Percentiles rank a stretch among this genome's conserved stretches.
These are phyloP conservation scores for Bombyx mandarina DNA, from an alignment of 1,140 invertebrate genomes.

Conservation along the genomic window DNA sequence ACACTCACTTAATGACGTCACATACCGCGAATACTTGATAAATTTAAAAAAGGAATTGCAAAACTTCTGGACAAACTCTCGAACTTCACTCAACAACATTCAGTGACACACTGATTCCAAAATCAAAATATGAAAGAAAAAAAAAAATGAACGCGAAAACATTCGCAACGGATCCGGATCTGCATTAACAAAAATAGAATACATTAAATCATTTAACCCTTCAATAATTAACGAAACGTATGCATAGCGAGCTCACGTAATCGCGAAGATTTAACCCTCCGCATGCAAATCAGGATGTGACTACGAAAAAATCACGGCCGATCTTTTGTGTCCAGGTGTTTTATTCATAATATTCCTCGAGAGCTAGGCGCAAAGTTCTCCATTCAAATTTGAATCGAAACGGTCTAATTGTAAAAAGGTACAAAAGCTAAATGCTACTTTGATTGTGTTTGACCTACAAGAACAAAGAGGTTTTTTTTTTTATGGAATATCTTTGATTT, in stretches of 20 bases:
- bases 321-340: slow-evolving; percentile 44
- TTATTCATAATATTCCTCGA: slow-evolving; percentile 17
- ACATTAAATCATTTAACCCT: slow-evolving; percentile 54
- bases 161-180: slow-evolving; percentile 34
- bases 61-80: neutral
- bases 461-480: too few relatives aligned
- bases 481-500: too few relatives aligned
- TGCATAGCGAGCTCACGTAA: slow-evolving; percentile 58
- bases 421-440: too few relatives aligned
- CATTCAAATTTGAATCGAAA: too few relatives aligned
- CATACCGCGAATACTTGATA: too few relatives aligned
- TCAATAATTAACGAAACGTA: slow-evolving; percentile 65
- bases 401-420: too few relatives aligned
- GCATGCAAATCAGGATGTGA: slow-evolving; percentile 57
- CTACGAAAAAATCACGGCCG: slow-evolving; percentile 36
- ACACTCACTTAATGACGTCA: too few relatives aligned
- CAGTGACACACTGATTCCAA: slow-evolving; percentile 49
- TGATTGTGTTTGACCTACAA: too few relatives aligned
- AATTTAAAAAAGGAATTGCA: too few relatives aligned
- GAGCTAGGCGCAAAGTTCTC: too few relatives aligned
- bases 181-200: slow-evolving; percentile 31
- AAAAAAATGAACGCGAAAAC: slow-evolving; percentile 2
- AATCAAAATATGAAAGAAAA: slow-evolving; percentile 14
- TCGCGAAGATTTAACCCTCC: slow-evolving; percentile 64
- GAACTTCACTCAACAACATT: slow-evolving; percentile 35